Percentiles rank a stretch among this genome's conserved stretches.
These are phyloP conservation scores for Willowsia nigromaculata DNA, from an alignment of 2,888 invertebrate species.

Conservation along the genomic window DNA sequence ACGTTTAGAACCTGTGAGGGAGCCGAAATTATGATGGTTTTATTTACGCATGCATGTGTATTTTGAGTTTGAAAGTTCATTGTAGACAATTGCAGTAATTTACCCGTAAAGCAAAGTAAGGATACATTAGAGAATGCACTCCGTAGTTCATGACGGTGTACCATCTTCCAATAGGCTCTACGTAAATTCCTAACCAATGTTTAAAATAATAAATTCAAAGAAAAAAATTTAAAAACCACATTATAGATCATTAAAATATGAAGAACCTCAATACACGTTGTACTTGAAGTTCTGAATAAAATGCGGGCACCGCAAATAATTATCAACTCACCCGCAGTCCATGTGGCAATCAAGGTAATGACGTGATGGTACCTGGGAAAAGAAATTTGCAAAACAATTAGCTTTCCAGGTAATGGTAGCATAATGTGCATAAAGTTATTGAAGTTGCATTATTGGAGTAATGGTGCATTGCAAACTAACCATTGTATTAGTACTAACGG, in stretches of 20 bases:
- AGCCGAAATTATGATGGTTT: background rate
- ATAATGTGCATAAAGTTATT: background rate
- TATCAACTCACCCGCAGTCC: slow-evolving; percentile 36
- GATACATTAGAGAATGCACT: slow-evolving; percentile 94
- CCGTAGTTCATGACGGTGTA: slow-evolving; percentile 97
- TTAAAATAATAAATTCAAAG: background rate
- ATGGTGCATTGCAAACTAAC: slow-evolving; percentile 1
- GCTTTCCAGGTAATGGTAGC: background rate
- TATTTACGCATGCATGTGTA: background rate
- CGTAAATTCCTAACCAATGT: slow-evolving; percentile 79
- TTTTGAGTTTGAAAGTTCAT: background rate
- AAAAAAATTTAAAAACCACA: background rate
- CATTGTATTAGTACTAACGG: slow-evolving; percentile 59
- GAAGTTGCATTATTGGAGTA: background rate
- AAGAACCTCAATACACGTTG: background rate
- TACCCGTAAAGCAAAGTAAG: slow-evolving; percentile 88
- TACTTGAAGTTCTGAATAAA: background rate
- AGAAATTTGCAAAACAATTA: background rate
- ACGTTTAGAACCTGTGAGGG: slow-evolving; percentile 87
- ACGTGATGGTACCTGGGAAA: slow-evolving; percentile 54
- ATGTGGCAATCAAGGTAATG: slow-evolving; percentile 50
- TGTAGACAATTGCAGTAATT: background rate
- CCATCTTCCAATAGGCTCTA: slow-evolving; percentile 94
- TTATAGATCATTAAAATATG: background rate
- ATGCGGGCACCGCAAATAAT: background rate